These are phyloP conservation scores for Porites lutea DNA, from an alignment of 64 coral and sea anemone species.

Conservation along the genomic window DNA sequence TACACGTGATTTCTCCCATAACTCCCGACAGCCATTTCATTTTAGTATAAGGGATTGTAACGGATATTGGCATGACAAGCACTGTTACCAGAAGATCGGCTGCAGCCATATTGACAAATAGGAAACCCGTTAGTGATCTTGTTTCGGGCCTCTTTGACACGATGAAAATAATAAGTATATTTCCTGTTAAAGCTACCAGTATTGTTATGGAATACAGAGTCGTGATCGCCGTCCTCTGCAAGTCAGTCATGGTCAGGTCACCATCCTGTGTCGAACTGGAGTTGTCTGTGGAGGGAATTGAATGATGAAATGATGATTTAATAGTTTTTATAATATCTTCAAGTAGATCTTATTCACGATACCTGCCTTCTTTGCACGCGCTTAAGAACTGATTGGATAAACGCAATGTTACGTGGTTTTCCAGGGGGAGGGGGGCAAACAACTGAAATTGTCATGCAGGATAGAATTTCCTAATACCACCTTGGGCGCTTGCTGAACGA, in stretches of 20 bases:
- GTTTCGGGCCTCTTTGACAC: not conserved
- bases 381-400: too few relatives aligned
- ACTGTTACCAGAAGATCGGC: not conserved
- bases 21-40: not conserved
- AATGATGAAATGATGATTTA: too few relatives aligned
- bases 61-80: not conserved
- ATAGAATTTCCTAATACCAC: too few relatives aligned
- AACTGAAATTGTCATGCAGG: too few relatives aligned
- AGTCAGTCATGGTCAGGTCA: not conserved
- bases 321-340: too few relatives aligned
- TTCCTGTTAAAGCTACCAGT: not conserved
- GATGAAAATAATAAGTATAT: not conserved
- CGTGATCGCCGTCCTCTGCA: not conserved
- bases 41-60: not conserved
- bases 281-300: not conserved
- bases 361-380: too few relatives aligned
- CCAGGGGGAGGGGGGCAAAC: too few relatives aligned
- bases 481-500: too few relatives aligned
- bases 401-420: too few relatives aligned
- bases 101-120: conserved; percentile 18
- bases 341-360: too few relatives aligned
- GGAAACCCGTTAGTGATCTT: not conserved
- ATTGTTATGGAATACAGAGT: not conserved
- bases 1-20: not conserved
- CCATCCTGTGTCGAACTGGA: not conserved